A percentile compares a stretch with the other conserved stretches of the same genome.
These are phyloP conservation scores for Criorhina ranunculi DNA, from an alignment of 2,888 invertebrate genomes.

Conservation along the genomic window DNA sequence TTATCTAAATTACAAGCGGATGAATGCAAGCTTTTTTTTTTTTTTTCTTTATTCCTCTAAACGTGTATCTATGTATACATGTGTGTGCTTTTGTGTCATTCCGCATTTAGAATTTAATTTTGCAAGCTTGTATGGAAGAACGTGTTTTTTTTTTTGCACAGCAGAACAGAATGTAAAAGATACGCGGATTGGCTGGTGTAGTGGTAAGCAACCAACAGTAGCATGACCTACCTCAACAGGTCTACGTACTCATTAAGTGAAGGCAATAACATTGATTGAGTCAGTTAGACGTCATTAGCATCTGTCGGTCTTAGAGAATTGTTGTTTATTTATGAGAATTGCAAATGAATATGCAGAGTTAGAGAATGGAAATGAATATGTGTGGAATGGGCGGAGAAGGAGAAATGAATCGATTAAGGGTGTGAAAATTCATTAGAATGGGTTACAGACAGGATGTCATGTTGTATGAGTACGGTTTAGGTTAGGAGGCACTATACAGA, in stretches of 20 bases:
- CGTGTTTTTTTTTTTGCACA: constrained; percentile 32
- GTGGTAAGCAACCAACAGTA: constrained; percentile 16
- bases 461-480: background rate
- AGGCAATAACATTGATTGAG: constrained; percentile 69
- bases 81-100: constrained; percentile 62
- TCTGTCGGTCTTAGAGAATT: constrained; percentile 61
- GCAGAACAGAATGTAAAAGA: constrained; percentile 44
- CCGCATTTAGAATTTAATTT: constrained; percentile 70
- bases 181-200: constrained; percentile 8
- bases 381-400: background rate
- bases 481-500: no score
- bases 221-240: constrained; percentile 75
- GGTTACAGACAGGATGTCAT: background rate
- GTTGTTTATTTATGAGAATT: constrained; percentile 33
- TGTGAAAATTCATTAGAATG: constrained; percentile 20
- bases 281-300: constrained; percentile 73
- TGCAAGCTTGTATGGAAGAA: constrained; percentile 52
- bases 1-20: constrained; percentile 71
- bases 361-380: constrained; percentile 19
- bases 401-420: constrained; percentile 8
- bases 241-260: constrained; percentile 71
- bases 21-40: constrained; percentile 67
- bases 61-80: constrained; percentile 3
- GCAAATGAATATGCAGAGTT: constrained; percentile 57
- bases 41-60: constrained; percentile 1